phyloP scores from a whole-genome alignment of 2,113 vertebrate genomes.

The Bubalus kerabau region DNA sequence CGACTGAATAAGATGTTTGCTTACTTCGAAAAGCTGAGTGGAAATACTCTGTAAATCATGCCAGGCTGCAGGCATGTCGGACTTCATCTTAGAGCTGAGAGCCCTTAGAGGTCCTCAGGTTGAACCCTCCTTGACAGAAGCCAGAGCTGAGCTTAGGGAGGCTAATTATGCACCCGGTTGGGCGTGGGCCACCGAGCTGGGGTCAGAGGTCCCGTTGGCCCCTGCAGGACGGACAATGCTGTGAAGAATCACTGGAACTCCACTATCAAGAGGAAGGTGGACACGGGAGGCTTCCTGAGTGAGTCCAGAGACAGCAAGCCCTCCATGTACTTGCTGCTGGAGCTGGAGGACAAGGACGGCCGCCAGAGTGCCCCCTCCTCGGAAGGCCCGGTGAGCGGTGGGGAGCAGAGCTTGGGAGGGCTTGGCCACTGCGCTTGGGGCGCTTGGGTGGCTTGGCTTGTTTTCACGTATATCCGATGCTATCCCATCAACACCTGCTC shows the following conservation, averaged over 20 bases:
- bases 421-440: neutral
- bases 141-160: neutral
- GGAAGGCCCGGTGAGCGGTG: conserved; percentile 75
- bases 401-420: accelerated
- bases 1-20: neutral
- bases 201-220: neutral
- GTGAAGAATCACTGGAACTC: conserved; percentile 99
- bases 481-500: neutral
- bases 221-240: conserved; percentile 93
- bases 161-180: neutral
- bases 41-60: neutral
- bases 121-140: neutral
- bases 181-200: accelerated
- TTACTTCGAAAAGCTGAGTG: neutral
- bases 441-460: accelerated
- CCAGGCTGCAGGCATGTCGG: neutral
- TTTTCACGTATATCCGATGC: neutral
- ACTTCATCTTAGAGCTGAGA: neutral
- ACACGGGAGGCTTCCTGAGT: conserved; percentile 88
- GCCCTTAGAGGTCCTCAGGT: neutral
- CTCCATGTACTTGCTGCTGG: conserved; percentile 74
- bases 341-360: conserved; percentile 86
- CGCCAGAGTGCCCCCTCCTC: neutral
- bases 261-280: conserved; percentile 96
- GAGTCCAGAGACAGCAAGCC: conserved; percentile 81